Evolutionary conservation across 2,888 invertebrate species (phyloP).

Genomic region (Melanophora roralis): DNA sequence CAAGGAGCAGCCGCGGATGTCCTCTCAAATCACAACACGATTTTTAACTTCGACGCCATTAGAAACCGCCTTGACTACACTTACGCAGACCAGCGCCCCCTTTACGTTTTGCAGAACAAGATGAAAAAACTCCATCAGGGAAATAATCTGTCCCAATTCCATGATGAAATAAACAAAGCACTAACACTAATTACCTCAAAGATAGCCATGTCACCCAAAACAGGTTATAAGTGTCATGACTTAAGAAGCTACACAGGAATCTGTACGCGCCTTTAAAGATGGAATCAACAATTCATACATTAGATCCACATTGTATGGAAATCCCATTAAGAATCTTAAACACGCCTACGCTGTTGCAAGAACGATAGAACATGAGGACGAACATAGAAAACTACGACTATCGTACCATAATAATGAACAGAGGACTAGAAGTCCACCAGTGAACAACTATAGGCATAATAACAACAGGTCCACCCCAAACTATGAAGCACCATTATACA

Average conservation of each 20-base stretch:
- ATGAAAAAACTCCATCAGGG: neutral
- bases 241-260: neutral
- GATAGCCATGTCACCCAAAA: neutral
- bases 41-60: slow-evolving; percentile 28
- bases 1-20: slow-evolving; percentile 16
- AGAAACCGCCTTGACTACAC: slow-evolving; percentile 5
- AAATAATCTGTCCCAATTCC: neutral
- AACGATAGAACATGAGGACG: no score
- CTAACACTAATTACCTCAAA: neutral
- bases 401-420: no score
- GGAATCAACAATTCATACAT: neutral
- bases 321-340: neutral
- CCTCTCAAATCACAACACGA: slow-evolving; percentile 11
- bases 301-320: slow-evolving; percentile 2
- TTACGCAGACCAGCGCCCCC: neutral
- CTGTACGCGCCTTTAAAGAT: neutral
- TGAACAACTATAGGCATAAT: neutral
- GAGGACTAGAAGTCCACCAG: neutral
- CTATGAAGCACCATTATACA: no score
- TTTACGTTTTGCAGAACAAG: neutral
- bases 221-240: neutral
- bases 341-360: no score
- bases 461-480: no score
- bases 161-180: neutral
- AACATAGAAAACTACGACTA: neutral